Evolutionary conservation across 2,888 invertebrate species (phyloP).

Genomic region (Phasia obesa): DNA sequence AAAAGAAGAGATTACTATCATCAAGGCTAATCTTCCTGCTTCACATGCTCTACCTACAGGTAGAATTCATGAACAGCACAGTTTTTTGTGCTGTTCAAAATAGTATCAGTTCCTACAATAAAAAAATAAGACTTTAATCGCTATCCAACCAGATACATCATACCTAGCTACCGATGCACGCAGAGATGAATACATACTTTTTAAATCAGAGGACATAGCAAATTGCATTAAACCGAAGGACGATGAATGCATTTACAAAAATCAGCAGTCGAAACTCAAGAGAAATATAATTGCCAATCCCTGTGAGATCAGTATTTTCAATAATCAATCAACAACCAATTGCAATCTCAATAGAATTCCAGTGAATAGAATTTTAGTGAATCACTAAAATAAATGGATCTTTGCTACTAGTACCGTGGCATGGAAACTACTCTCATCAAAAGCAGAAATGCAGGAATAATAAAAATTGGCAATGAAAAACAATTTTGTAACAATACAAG

Average conservation of each 20-base stretch:
- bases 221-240: background rate
- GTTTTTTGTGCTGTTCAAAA: background rate
- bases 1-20: constrained; percentile 1
- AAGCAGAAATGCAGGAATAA: constrained; percentile 2
- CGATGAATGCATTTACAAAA: constrained; percentile 1
- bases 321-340: constrained; percentile 8
- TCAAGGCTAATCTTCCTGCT: constrained; percentile 21
- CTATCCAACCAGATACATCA: constrained; percentile 17
- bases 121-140: constrained; percentile 11
- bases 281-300: background rate
- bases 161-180: constrained; percentile 13
- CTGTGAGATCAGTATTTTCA: constrained; percentile 6
- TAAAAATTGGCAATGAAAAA: constrained; percentile 16
- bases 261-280: background rate
- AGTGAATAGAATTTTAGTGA: background rate
- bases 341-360: constrained; percentile 8
- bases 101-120: background rate
- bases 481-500: background rate
- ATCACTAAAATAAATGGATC: constrained; percentile 8
- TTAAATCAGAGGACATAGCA: background rate
- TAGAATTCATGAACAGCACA: background rate
- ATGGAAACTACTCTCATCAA: constrained; percentile 1
- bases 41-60: background rate
- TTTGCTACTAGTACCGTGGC: constrained; percentile 12
- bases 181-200: constrained; percentile 7